Base-by-base conservation (phyloP, 2,797 vertebrate genomes). In the Bovichtus diacanthus region DNA sequence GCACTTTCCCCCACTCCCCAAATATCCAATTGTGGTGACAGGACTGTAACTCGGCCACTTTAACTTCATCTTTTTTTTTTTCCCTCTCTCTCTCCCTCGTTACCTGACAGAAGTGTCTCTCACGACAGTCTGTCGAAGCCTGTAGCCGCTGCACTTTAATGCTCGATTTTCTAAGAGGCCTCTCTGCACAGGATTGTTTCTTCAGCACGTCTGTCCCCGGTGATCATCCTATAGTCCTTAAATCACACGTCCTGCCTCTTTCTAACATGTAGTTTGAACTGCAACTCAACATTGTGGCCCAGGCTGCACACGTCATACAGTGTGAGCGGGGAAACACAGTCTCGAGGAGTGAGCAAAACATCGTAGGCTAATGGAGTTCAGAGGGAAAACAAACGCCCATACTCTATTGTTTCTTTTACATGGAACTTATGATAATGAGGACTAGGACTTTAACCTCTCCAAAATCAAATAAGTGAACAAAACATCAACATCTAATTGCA, bases 11-110 rank as follows among this genome's bases (percentile, higher is more conserved):
- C 56, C 13, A 21, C 66, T 44, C 39, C 62, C 58, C 53, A 60
- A 66, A 58, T 16, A 65, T 75, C 63, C 44, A 59, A 29, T 44
- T 63, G 60, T 29, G 18, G 10, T 68, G 79, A 77, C 70, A 65
- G 54, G 53, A 69, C 15, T 27, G 34, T 51, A 38, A 61, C 41
- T 50, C 21, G 1, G 46, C 74, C 80, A 71, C 51, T 80, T 80
- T 46, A 38, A 31, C 61, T 49, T 58, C 29, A 70, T 75, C 15
- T 76, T 54, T 39, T 54, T 41, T 47, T n/a, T 54, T 76, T 39
- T n/a, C n/a, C 23, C 23, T 23, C 23, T 23, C 23, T 23, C 23
- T 23, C 23, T 23, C 29, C 29, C 29, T 29, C 29, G 29, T 29
- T 41, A 38, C 39, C 31, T 34, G 56, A 62, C 64, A 61, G 13